These are phyloP conservation scores for Picathartes gymnocephalus DNA, from an alignment of 2,113 vertebrate genomes.

Conservation along the genomic window DNA sequence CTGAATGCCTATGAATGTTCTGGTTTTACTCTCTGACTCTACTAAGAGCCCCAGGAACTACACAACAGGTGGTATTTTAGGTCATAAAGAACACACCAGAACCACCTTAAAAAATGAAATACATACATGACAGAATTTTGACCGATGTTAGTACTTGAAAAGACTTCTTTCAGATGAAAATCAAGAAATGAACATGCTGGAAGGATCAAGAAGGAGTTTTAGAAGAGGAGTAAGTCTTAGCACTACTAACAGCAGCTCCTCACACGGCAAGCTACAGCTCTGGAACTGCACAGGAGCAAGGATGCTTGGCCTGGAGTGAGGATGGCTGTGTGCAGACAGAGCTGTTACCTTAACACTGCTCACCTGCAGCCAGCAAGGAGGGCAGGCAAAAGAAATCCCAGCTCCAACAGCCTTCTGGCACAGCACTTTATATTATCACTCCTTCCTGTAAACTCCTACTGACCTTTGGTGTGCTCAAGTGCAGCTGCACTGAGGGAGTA, in stretches of 20 bases:
- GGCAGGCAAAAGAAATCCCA: neutral
- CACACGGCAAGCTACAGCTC: neutral
- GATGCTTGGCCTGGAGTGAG: neutral
- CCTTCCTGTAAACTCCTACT: neutral
- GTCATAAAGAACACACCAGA: neutral
- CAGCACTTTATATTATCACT: neutral
- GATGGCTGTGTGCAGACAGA: neutral
- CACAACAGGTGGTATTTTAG: neutral
- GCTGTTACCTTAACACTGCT: neutral
- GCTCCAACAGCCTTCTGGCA: neutral
- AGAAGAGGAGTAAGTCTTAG: neutral
- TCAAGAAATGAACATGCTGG: neutral
- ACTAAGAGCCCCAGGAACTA: neutral
- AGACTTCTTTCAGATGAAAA: neutral
- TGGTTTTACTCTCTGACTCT: neutral
- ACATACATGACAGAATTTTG: neutral
- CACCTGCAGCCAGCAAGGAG: neutral
- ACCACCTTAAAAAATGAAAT: neutral
- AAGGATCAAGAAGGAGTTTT: neutral
- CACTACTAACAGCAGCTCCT: neutral
- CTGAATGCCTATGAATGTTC: neutral
- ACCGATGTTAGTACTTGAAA: neutral
- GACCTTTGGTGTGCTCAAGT: neutral
- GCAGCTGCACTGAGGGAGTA: neutral
- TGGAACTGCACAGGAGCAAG: neutral